Percentiles rank a stretch among this genome's conserved stretches.
These are phyloP conservation scores for Malachius bipustulatus DNA, from an alignment of 2,888 invertebrate genomes.

Conservation along the genomic window DNA sequence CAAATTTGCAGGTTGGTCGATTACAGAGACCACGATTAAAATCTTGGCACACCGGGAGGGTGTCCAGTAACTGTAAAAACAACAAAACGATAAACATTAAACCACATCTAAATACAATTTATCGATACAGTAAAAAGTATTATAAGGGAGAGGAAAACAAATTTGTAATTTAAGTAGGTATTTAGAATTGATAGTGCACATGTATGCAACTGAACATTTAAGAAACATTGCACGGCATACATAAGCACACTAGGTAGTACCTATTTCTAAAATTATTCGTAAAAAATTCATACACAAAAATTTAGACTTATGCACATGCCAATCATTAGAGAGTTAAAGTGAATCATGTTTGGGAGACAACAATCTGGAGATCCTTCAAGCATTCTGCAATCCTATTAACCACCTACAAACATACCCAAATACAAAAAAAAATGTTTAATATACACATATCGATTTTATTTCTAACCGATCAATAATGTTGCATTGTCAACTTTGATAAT, in stretches of 20 bases:
- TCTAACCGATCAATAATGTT: no score
- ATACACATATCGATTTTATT: no score
- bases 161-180: conserved; percentile 12
- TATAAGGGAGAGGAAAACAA: conserved; percentile 8
- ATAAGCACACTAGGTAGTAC: conserved; percentile 29
- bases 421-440: no score
- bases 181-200: conserved; percentile 23
- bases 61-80: conserved; percentile 95
- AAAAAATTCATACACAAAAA: conserved; percentile 21
- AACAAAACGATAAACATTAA: conserved; percentile 13
- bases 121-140: conserved; percentile 3
- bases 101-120: no score
- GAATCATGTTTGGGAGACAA: no score
- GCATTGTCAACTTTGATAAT: no score
- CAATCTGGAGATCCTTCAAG: conserved; percentile 31
- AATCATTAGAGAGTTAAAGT: conserved; percentile 21
- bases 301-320: conserved; percentile 30
- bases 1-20: conserved; percentile 95
- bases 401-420: no score
- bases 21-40: conserved; percentile 97
- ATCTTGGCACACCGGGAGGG: conserved; percentile 99
- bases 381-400: conserved; percentile 32
- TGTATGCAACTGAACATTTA: conserved; percentile 25
- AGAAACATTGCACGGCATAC: conserved; percentile 27
- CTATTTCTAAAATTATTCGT: conserved; percentile 17